Percentiles rank a stretch among this genome's conserved stretches.
Conservation (phyloP, 1,140 invertebrate genomes). For the Diuraphis noxia region DNA sequence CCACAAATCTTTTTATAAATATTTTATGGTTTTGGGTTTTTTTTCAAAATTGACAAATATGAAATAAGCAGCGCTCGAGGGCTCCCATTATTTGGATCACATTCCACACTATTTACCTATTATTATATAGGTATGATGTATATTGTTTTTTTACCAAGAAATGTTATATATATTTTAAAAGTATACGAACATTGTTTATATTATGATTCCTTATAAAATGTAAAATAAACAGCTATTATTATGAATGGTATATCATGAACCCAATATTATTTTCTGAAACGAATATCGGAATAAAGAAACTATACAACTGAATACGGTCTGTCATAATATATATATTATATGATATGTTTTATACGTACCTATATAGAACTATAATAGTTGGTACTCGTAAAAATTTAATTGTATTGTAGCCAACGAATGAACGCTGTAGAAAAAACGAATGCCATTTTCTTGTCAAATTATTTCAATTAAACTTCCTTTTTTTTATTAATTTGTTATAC, state of each 20-base stretch:
- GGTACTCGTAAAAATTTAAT: neutral
- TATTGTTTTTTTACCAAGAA: neutral
- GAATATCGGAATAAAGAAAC: neutral
- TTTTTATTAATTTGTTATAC: neutral
- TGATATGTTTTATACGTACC: neutral
- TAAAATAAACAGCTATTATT: slow-evolving; percentile 1
- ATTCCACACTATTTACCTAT: neutral
- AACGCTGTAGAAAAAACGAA: neutral
- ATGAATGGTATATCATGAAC: neutral
- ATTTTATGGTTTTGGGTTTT: neutral
- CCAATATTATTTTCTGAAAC: neutral
- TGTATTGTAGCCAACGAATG: neutral
- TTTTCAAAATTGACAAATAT: neutral
- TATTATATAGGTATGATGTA: neutral
- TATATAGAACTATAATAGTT: neutral
- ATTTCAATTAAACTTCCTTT: slow-evolving; percentile 8
- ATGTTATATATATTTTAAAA: neutral
- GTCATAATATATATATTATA: neutral
- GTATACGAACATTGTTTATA: neutral
- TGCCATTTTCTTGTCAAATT: slow-evolving; percentile 11
- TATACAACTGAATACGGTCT: neutral
- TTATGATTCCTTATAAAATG: slow-evolving; percentile 1
- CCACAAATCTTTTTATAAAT: neutral
- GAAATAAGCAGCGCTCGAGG: neutral
- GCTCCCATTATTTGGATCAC: neutral